Percentiles rank a stretch among this genome's conserved stretches.
These are phyloP conservation scores for Diprion similis DNA, from an alignment of 1,140 invertebrate genomes.

Conservation along the genomic window DNA sequence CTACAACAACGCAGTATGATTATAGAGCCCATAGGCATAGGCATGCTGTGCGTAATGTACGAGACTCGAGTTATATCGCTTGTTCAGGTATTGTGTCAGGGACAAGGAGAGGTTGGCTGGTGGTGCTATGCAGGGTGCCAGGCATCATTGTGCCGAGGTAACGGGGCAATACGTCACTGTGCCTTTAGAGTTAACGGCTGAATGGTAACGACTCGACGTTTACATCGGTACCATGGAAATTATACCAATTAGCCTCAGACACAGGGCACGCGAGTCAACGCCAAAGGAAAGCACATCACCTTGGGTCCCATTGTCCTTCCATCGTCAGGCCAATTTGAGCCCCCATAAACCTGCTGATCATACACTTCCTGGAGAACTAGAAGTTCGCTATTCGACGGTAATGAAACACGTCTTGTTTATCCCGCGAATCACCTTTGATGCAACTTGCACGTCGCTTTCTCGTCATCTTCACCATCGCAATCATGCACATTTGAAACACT, in stretches of 20 bases:
- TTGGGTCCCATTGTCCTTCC: conserved; percentile 5
- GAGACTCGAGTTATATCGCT: neutral
- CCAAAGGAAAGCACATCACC: neutral
- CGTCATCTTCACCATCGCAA: no score
- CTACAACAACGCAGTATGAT: no score
- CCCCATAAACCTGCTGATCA: neutral
- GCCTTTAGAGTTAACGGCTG: conserved; percentile 27
- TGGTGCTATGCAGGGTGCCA: neutral
- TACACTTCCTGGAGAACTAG: neutral
- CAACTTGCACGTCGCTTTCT: conserved; percentile 41
- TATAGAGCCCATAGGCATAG: no score
- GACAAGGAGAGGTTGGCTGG: neutral
- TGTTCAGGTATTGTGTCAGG: neutral
- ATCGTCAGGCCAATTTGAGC: neutral
- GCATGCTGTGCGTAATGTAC: no score
- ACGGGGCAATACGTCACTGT: conserved; percentile 35
- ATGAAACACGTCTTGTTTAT: no score
- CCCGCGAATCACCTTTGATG: conserved; percentile 36
- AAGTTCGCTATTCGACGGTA: conserved; percentile 3
- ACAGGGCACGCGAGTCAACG: conserved; percentile 10
- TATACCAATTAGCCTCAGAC: conserved; percentile 43
- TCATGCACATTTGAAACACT: no score
- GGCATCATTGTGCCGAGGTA: neutral
- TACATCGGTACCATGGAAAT: conserved; percentile 45
- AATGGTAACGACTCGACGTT: conserved; percentile 37